Conservation (phyloP, 2,113 vertebrate genomes). For the Mobula birostris region DNA sequence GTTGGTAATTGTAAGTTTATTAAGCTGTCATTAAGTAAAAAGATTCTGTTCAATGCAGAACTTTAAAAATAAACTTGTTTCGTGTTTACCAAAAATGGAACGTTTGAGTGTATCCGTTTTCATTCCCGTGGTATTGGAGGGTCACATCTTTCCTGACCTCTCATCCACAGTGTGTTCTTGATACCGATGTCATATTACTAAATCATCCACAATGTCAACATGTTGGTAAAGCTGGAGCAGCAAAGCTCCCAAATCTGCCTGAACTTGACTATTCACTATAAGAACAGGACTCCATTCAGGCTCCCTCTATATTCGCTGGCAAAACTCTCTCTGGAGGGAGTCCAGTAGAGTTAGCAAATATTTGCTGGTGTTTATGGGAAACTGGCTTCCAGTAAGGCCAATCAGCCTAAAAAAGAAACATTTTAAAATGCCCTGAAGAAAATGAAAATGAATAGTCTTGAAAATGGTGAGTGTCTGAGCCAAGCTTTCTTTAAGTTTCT, state of each 20-base stretch:
- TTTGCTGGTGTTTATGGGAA: not conserved
- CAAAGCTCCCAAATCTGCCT: not conserved
- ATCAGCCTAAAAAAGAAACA: not conserved
- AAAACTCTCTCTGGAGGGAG: not conserved
- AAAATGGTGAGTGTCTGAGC: not conserved
- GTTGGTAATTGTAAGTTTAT: not conserved
- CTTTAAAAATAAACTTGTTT: not conserved
- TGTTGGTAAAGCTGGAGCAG: not conserved
- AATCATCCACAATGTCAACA: not conserved
- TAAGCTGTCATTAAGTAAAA: no score
- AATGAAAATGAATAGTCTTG: not conserved
- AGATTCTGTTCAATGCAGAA: not conserved
- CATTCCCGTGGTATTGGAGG: not conserved
- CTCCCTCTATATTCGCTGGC: not conserved
- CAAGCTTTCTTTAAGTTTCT: not conserved
- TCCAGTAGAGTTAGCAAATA: not conserved
- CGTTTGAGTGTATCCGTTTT: not conserved
- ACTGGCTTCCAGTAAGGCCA: not conserved
- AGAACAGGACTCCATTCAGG: constrained; percentile 18
- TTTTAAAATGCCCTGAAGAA: not conserved
- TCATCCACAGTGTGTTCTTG: not conserved
- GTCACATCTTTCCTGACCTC: not conserved
- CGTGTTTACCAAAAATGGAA: not conserved
- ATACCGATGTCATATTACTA: not conserved
- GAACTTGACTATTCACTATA: not conserved